phyloP scores from a whole-genome alignment of 2,888 invertebrate genomes.

The Homarus gammarus region DNA sequence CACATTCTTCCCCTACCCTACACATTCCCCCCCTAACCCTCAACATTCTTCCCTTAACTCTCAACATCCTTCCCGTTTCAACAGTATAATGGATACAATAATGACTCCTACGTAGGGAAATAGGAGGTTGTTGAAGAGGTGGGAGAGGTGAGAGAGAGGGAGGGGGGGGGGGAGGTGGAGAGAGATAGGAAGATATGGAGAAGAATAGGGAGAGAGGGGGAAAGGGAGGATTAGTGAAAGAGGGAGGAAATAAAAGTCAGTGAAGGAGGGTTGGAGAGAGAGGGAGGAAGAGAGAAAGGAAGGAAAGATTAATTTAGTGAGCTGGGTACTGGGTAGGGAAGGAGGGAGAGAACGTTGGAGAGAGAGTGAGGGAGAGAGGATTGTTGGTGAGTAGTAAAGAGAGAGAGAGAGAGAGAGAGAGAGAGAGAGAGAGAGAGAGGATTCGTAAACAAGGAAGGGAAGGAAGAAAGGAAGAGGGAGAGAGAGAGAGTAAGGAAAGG shows the following conservation, averaged over 20 bases:
- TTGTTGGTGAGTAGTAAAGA: too few relatives aligned
- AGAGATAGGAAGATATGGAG: constrained; percentile 4
- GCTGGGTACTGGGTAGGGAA: background rate
- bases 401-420: too few relatives aligned
- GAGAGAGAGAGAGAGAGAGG: too few relatives aligned
- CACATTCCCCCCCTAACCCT: too few relatives aligned
- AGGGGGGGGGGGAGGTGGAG: background rate
- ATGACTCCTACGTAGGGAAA: too few relatives aligned
- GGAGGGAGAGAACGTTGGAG: too few relatives aligned
- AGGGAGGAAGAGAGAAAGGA: background rate
- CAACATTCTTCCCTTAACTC: too few relatives aligned
- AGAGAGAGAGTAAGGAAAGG: too few relatives aligned
- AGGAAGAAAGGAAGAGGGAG: too few relatives aligned
- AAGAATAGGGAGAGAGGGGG: constrained; percentile 15
- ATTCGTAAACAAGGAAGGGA: too few relatives aligned
- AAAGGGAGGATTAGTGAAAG: constrained; percentile 19
- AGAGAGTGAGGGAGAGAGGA: too few relatives aligned
- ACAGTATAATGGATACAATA: background rate
- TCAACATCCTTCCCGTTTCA: background rate
- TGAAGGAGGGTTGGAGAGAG: constrained; percentile 3
- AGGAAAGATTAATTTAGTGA: background rate
- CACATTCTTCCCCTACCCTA: too few relatives aligned
- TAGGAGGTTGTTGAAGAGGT: background rate
- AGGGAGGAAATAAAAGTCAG: constrained; percentile 31
- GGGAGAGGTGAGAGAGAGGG: background rate